Evolutionary conservation across 2,888 invertebrate genomes (phyloP), one percentile per base, ranked within the genome.

Genomic region (Drosophila macrospina): DNA sequence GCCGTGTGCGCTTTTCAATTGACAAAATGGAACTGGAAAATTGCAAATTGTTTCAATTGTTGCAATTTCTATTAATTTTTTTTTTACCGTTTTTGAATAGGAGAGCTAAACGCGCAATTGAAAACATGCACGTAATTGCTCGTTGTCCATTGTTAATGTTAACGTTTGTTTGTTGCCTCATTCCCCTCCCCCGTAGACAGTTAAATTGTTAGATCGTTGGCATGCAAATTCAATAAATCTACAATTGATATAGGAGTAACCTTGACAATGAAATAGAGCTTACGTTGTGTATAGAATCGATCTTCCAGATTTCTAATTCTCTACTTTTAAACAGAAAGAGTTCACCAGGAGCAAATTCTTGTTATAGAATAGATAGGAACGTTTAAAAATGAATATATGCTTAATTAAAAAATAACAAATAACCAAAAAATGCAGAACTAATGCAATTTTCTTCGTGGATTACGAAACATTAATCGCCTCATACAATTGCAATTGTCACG

Each of bases 1-100:
- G 24, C 7, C 1, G 5, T 26, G 26, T 60, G 48, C 52, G 59
- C 50, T 59, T 67, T 76, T 76, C 80, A 85, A 87, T 87, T 87
- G 62, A 67, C 20, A 45, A 71, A 80, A 61, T 57, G 13, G 52
- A 63, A 62, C 61, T 48, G 24, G 60, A 62, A 66, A 44, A 64
- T 74, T 62, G 48, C 56, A 66, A 36, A 55, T 66, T 67, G 48
- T 39, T 62, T 30, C 60, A 73, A 73, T 78, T 73, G 59, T 11
- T 41, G 51, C 74, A 73, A 67, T 67, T 73, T 64, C 26, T 34
- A 32, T 51, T 47, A 15, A 54, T 28, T 52, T 2, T 28, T 28
- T 28, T 5, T n/a, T 15, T 26, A n/a, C 16, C 15, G 4, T 37
- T 26, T 57, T 24, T 47, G 32, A 32, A 26, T 44, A 26, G 8